Percentiles rank a stretch among this genome's conserved stretches.
phyloP scores from a whole-genome alignment of 2,888 invertebrate species.

The Agrochola lychnidis region DNA sequence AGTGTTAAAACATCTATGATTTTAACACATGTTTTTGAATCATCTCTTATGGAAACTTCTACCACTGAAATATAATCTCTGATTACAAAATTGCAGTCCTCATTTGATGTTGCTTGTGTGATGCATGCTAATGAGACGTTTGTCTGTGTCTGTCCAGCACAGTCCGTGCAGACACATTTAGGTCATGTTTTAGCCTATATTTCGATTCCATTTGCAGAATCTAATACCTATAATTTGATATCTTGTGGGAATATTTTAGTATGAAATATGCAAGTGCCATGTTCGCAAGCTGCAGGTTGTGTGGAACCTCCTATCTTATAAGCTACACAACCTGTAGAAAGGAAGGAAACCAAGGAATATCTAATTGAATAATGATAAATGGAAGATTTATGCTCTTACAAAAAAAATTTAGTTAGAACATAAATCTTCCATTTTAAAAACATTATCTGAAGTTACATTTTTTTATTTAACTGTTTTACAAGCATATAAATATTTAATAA shows the following conservation, averaged over 20 bases:
- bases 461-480: too few species aligned
- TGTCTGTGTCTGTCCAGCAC: slow-evolving; percentile 40
- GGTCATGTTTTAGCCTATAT: slow-evolving; percentile 34
- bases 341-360: too few species aligned
- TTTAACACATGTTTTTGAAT: neutral
- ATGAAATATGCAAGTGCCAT: neutral
- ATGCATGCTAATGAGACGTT: slow-evolving; percentile 51
- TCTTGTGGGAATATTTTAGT: neutral
- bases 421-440: neutral
- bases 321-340: too few species aligned
- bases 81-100: slow-evolving; percentile 39
- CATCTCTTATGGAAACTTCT: slow-evolving; percentile 1
- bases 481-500: neutral
- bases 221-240: slow-evolving; percentile 26
- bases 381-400: neutral
- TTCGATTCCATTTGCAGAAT: slow-evolving; percentile 32
- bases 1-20: neutral
- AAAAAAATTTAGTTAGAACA: neutral
- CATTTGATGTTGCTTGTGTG: slow-evolving; percentile 35
- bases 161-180: slow-evolving; percentile 25
- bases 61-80: slow-evolving; percentile 14
- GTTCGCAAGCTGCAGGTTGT: neutral
- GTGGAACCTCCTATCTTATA: neutral
- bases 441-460: neutral
- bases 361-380: neutral